Base-by-base conservation (phyloP, 1,140 invertebrate species). In the Dreissena polymorpha region DNA sequence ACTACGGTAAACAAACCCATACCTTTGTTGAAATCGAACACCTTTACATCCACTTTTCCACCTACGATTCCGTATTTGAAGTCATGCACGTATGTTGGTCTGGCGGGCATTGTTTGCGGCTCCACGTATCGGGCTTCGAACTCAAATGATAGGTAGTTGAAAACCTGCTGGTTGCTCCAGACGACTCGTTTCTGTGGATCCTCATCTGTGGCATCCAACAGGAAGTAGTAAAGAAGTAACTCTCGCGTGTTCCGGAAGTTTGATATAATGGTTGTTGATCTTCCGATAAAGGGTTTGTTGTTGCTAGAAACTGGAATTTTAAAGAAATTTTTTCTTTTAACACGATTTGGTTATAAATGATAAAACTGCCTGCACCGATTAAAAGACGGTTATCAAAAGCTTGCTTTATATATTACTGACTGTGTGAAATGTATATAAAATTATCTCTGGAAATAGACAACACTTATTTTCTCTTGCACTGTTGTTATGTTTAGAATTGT, bases 201-300 rank as follows among this genome's bases (percentile, higher is more conserved):
- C n/a, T 75, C 73, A 27, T 75, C 60, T 10, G 73, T 75, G 60
- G 55, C 73, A 23, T 75, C 73, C 6, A 75, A 39, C 29, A 64
- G 18, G 55, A 75, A 75, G 60, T 75, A n/a, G 29, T 49, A 75
- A 7, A 75, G 57, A 49, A 63, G 25, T 13, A 29, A 23, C 14
- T 65, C 49, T 25, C 63, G 39, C 25, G 73, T 75, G 27, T 27
- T 64, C 14, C 73, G 57, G 8, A 39, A 63, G 39, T 75, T 27
- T 23, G 8, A 12, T 8, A 75, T 75, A 8, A 64, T 65, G 0
- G 21, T 65, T 3, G 73, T 75, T 39, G 73, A 63, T 39, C 53
- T 14, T 39, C 73, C 73, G 23, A 75, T 75, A 29, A 51, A 39
- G 0, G 73, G 73, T 25, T 64, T 64, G 60, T 75, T 75, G 27